Percentiles rank a stretch among this genome's conserved stretches.
Evolutionary conservation across 2,797 vertebrate genomes (phyloP).

Genomic region (Cheirogaleus major): DNA sequence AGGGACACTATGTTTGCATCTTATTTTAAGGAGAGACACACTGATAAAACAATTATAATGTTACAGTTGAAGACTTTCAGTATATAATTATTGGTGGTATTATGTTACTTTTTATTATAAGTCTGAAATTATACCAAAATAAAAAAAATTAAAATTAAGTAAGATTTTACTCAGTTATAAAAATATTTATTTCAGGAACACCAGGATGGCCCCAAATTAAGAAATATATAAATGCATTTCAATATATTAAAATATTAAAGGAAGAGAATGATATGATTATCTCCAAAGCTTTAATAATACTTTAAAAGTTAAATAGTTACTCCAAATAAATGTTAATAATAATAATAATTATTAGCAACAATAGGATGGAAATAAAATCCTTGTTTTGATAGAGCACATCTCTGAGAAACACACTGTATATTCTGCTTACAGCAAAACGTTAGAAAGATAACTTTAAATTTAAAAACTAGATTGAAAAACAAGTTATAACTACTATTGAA

Average conservation of each 20-base stretch:
- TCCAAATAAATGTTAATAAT: neutral
- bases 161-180: neutral
- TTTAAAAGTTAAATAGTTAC: neutral
- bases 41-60: neutral
- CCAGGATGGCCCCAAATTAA: neutral
- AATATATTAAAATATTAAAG: neutral
- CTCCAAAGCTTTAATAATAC: neutral
- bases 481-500: neutral
- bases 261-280: neutral
- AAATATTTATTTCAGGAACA: neutral
- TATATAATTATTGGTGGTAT: neutral
- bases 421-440: neutral
- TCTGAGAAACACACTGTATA: neutral
- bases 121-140: neutral
- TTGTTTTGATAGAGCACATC: neutral
- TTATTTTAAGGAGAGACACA: neutral
- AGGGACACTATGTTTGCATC: neutral
- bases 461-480: neutral
- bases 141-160: neutral
- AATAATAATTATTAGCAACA: neutral
- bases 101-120: neutral
- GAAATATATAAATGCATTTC: neutral
- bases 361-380: neutral
- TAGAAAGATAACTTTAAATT: neutral
- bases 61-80: neutral